Evolutionary conservation across 2,888 invertebrate species (phyloP), one percentile per base, ranked within the genome.

Genomic region (Diaphora mendica): DNA sequence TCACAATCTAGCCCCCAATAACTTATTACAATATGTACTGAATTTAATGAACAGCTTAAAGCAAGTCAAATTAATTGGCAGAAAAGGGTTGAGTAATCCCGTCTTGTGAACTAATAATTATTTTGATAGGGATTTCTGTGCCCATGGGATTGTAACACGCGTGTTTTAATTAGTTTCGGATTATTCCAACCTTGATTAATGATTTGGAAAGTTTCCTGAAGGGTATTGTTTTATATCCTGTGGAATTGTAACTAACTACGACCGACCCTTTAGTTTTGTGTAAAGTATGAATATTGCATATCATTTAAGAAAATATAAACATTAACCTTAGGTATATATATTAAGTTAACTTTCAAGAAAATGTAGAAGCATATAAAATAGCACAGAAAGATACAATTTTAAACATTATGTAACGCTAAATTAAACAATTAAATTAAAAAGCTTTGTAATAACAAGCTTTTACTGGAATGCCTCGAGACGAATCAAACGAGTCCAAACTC

Each of bases 151-250:
- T 79, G 80, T 79, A 77, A 78, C 79, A 82, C 77, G 84, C 91
- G 85, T 91, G 91, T 90, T 93, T 93, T 92, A 93, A 93, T 93
- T 92, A 93, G 91, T 89, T 89, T 88, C 89, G 89, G 92, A 92
- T 93, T 93, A 92, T 87, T 79, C 79, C 79, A 81, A 84, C 76
- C 81, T 80, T 86, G 89, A 91, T 91, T 91, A 92, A 92, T 91
- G 90, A 88, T 86, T 84, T 81, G 84, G 48, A 79, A 80, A 79
- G 71, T 77, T 77, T 67, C 48, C 51, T 72, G 75, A 75, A 71
- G 26, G 71, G 72, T 77, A 66, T 79, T 77, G 78, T 77, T 79
- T 81, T 68, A 65, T 44, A 30, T 20, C 30, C 23, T 44, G 44
- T 68, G 30, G 48, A 39, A 5, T 51, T 3, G 17, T 13, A 26